Evolutionary conservation across 2,888 invertebrate species (phyloP).

Genomic region (Amphiduros pacificus): DNA sequence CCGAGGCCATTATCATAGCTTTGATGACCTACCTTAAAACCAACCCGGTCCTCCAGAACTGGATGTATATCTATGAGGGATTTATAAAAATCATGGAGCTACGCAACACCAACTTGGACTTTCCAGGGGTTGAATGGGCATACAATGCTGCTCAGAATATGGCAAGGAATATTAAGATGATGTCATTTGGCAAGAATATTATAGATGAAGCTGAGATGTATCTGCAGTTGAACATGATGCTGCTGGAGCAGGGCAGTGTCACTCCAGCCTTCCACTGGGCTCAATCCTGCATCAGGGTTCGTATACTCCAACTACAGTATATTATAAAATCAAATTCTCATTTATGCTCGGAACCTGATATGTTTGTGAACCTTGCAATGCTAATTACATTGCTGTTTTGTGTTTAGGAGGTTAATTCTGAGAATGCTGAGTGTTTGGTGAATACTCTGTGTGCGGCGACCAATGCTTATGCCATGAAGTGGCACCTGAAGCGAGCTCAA

Average conservation of each 20-base stretch:
- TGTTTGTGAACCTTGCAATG: too few relatives aligned
- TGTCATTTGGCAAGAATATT: neutral
- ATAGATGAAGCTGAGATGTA: neutral
- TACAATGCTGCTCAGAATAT: neutral
- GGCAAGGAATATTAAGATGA: neutral
- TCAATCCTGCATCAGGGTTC: too few relatives aligned
- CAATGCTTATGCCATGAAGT: too few relatives aligned
- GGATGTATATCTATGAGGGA: neutral
- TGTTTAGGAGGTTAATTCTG: too few relatives aligned
- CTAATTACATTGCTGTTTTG: too few relatives aligned
- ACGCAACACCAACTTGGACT: neutral
- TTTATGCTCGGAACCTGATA: too few relatives aligned
- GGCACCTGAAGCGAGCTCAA: too few relatives aligned
- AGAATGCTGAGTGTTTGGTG: too few relatives aligned
- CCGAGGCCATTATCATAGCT: neutral
- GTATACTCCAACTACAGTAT: too few relatives aligned
- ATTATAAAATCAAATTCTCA: too few relatives aligned
- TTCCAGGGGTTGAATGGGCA: neutral
- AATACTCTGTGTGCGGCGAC: too few relatives aligned
- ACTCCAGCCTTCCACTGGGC: neutral
- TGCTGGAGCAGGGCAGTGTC: neutral
- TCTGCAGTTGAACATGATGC: neutral
- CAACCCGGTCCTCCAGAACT: neutral
- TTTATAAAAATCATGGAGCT: neutral
- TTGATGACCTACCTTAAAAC: neutral